Evolutionary conservation across 2,888 invertebrate species (phyloP).

Genomic region (Philaethria dido): DNA sequence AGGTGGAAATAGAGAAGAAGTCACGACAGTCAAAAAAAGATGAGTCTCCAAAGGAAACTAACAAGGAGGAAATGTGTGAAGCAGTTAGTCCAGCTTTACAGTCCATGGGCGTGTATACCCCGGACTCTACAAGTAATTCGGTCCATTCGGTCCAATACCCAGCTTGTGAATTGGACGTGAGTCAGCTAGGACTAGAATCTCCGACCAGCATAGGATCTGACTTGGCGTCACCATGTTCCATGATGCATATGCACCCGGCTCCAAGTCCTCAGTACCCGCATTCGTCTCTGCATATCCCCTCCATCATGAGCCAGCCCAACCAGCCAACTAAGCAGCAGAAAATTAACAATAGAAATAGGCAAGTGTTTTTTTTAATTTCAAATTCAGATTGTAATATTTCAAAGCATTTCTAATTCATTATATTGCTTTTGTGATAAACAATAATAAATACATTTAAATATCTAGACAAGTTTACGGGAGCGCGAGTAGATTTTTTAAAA

Average conservation of each 20-base stretch:
- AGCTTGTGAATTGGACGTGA: conserved; percentile 92
- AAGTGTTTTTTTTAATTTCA: too few relatives aligned
- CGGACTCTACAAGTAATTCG: conserved; percentile 92
- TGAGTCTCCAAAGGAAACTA: conserved; percentile 67
- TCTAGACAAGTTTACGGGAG: too few relatives aligned
- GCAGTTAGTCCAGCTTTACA: conserved; percentile 85
- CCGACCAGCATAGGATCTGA: conserved; percentile 95
- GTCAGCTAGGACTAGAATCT: conserved; percentile 93
- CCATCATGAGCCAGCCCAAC: conserved; percentile 80
- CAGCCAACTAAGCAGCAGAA: conserved; percentile 79
- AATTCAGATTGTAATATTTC: too few relatives aligned
- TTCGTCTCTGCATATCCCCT: conserved; percentile 77
- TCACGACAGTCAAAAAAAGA: conserved; percentile 72
- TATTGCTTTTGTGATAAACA: too few relatives aligned
- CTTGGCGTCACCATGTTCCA: conserved; percentile 91
- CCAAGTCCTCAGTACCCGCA: conserved; percentile 85
- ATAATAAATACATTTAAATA: too few relatives aligned
- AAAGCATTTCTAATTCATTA: too few relatives aligned
- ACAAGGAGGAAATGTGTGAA: conserved; percentile 75
- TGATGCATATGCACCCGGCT: conserved; percentile 82
- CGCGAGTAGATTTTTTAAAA: too few relatives aligned
- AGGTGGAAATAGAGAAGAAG: conserved; percentile 76
- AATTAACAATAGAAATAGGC: conserved; percentile 78
- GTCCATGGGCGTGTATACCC: conserved; percentile 94
- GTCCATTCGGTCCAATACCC: conserved; percentile 91